Evolutionary conservation across 2,888 invertebrate species (phyloP).

Genomic region (Rhagonycha lutea): DNA sequence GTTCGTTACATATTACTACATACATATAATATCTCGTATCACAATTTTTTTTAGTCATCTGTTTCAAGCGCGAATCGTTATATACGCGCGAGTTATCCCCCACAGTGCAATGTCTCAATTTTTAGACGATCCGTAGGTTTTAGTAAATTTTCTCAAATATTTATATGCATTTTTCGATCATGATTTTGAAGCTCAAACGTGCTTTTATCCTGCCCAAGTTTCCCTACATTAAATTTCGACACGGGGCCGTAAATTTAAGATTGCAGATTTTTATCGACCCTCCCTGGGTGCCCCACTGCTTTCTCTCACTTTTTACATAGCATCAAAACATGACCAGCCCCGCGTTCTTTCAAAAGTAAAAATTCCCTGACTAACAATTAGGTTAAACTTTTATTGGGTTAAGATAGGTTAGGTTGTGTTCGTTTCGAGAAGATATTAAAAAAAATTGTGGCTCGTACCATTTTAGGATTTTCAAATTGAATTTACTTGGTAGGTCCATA

Average conservation of each 20-base stretch:
- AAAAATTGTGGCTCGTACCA: neutral
- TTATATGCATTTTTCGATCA: neutral
- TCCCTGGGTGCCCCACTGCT: too few species aligned
- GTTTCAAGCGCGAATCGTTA: neutral
- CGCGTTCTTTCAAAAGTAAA: neutral
- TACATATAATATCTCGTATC: neutral
- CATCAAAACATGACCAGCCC: neutral
- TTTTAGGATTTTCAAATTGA: neutral
- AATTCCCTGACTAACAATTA: neutral
- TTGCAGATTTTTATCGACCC: neutral
- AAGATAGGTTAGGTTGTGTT: neutral
- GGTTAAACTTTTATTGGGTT: neutral
- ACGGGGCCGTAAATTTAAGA: neutral
- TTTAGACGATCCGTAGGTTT: neutral
- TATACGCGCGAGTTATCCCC: neutral
- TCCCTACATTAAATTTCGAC: neutral
- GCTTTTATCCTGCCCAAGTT: neutral
- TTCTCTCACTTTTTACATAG: neutral
- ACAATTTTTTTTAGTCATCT: neutral
- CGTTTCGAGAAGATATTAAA: neutral
- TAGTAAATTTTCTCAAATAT: neutral
- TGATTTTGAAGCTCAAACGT: neutral
- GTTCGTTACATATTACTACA: neutral
- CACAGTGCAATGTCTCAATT: neutral
- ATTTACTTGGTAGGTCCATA: neutral